Evolutionary conservation across 2,113 vertebrate genomes (phyloP), one percentile per base, ranked within the genome.

Genomic region (Manacus vitellinus): DNA sequence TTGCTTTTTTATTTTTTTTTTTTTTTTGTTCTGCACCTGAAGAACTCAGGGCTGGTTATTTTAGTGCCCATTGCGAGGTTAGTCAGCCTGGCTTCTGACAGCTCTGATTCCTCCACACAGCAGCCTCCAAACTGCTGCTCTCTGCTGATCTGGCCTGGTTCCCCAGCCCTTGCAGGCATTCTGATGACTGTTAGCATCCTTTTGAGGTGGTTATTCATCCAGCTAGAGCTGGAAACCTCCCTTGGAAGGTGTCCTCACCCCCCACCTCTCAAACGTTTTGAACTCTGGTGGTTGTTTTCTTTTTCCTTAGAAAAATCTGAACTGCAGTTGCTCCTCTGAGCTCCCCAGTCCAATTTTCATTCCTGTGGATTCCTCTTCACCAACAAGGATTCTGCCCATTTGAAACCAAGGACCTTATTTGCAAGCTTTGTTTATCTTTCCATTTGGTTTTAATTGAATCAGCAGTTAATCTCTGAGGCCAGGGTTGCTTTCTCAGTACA

Each of bases 151-250:
- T 44, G 76, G 58, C 67, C 88, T 15, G 12, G 54, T 92, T 35
- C 72, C 88, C 14, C 72, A 67, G 63, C 83, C 91, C 92, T 84
- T 10, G 88, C 83, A 84, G 92, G 94, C 86, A 86, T 77, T 63
- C 88, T 52, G 82, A 43, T 70, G 46, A 31, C 88, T 77, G n/a
- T 17, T 3, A 74, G 79, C 86, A 86, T 77, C 91, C 68, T 86
- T 95, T 78, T 86, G 94, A 95, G 92, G 88, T 86, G 88, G 88
- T 91, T 95, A 46, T 73, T 94, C 75, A 92, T 21, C 63, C 41
- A 49, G 54, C 63, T 80, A 35, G 55, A 83, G 43, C 94, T 71
- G 46, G 25, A 92, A 66, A 62, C 24, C 56, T 93, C 54, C 49
- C 56, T 37, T 61, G 84, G 88, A 85, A 85, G 49, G 63, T 49